phyloP scores from a whole-genome alignment of 2,797 vertebrate species.

The Sebastes nivosus region DNA sequence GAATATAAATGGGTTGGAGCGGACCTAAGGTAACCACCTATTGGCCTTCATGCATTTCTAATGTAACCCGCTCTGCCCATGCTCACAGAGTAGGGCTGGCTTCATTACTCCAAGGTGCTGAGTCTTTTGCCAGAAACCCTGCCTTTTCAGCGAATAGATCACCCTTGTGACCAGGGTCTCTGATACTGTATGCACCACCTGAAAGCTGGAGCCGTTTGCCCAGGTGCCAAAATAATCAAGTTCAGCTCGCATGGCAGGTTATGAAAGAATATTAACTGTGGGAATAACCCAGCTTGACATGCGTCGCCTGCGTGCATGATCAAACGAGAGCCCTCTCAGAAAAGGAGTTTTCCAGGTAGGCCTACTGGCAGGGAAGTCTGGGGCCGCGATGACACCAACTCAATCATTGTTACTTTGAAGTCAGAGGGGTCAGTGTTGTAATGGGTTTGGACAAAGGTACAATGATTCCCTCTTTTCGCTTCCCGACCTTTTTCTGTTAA shows the following conservation, averaged over 20 bases:
- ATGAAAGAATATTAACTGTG: slow-evolving; percentile 90
- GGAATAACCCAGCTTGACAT: slow-evolving; percentile 87
- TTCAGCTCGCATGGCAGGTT: slow-evolving; percentile 84
- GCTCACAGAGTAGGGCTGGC: slow-evolving; percentile 75
- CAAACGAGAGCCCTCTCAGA: slow-evolving; percentile 77
- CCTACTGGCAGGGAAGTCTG: slow-evolving; percentile 77
- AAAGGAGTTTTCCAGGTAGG: slow-evolving; percentile 84
- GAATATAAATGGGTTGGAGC: slow-evolving; percentile 81
- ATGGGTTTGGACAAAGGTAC: slow-evolving; percentile 80
- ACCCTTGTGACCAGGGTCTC: slow-evolving; percentile 79
- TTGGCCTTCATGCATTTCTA: slow-evolving; percentile 84
- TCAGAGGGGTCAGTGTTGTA: slow-evolving; percentile 80
- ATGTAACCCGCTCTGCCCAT: slow-evolving; percentile 76
- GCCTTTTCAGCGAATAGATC: slow-evolving; percentile 81
- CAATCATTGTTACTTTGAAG: slow-evolving; percentile 82
- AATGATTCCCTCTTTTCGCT: slow-evolving; percentile 72
- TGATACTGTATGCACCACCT: slow-evolving; percentile 79
- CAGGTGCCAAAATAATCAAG: slow-evolving; percentile 88
- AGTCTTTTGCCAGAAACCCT: slow-evolving; percentile 80
- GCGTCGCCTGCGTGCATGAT: slow-evolving; percentile 79
- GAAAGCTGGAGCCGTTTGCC: slow-evolving; percentile 82
- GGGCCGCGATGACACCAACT: slow-evolving; percentile 80
- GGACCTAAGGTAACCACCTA: slow-evolving; percentile 80
- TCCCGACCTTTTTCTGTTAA: slow-evolving; percentile 74
- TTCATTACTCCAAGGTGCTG: slow-evolving; percentile 83